A percentile compares a stretch with the other conserved stretches of the same genome.
Evolutionary conservation across 1,140 invertebrate species (phyloP).

Genomic region (Trigoniulus corallinus): DNA sequence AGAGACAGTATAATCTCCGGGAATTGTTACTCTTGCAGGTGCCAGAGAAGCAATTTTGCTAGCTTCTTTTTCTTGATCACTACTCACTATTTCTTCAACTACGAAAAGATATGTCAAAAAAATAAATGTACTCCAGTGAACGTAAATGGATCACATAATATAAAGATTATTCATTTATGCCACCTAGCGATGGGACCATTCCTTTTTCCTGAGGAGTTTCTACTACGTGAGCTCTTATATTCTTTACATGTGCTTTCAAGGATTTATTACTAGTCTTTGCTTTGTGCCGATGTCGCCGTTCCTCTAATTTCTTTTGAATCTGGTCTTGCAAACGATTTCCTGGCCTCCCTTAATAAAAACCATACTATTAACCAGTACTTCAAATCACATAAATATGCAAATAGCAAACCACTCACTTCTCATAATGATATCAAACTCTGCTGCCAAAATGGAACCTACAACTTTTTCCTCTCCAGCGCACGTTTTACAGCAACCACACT

Average conservation of each 20-base stretch:
- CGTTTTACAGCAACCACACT: slow-evolving; percentile 76
- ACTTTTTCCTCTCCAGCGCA: slow-evolving; percentile 58
- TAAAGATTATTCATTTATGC: neutral
- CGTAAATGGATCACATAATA: neutral
- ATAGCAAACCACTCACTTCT: slow-evolving; percentile 5
- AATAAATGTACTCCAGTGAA: neutral
- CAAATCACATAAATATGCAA: neutral
- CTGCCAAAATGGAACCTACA: slow-evolving; percentile 22
- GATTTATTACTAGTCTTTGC: neutral
- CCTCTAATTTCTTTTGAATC: slow-evolving; percentile 33
- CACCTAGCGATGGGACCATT: neutral
- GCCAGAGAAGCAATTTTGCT: slow-evolving; percentile 29
- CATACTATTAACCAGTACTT: slow-evolving; percentile 2
- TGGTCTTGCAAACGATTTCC: slow-evolving; percentile 29
- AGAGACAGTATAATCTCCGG: slow-evolving; percentile 21
- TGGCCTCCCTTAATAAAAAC: slow-evolving; percentile 17
- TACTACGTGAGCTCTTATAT: neutral
- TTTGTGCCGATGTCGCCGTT: slow-evolving; percentile 32
- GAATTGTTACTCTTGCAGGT: slow-evolving; percentile 24
- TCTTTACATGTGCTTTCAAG: too few species aligned
- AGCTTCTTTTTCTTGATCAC: slow-evolving; percentile 28
- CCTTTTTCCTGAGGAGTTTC: neutral
- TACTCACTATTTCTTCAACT: slow-evolving; percentile 20
- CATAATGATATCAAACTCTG: slow-evolving; percentile 10
- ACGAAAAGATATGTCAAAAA: slow-evolving; percentile 8